These are phyloP conservation scores for Euzophera pinguis DNA, from an alignment of 2,888 invertebrate genomes.

Conservation along the genomic window DNA sequence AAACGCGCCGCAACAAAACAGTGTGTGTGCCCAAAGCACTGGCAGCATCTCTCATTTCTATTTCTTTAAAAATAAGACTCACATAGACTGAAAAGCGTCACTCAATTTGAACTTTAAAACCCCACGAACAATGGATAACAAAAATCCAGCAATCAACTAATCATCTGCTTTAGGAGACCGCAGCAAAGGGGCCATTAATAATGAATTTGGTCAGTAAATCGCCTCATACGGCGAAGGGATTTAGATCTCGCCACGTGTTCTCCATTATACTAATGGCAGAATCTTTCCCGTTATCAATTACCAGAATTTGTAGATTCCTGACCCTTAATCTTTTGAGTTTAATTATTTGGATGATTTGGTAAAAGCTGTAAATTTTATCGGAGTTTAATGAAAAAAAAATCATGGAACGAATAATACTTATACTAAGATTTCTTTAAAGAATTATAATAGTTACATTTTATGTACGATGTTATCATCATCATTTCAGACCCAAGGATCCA, in stretches of 20 bases:
- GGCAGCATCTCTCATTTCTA: too few relatives aligned
- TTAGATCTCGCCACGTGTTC: constrained; percentile 67
- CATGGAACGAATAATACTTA: too few relatives aligned
- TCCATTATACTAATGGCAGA: constrained; percentile 73
- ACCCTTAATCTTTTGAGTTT: constrained; percentile 1
- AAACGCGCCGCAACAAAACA: too few relatives aligned
- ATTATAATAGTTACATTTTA: too few relatives aligned
- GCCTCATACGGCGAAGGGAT: constrained; percentile 72
- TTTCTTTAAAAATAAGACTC: too few relatives aligned
- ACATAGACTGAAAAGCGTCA: background rate
- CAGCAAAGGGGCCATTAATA: constrained; percentile 68
- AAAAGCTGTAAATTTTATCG: background rate
- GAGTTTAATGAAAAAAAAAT: too few relatives aligned
- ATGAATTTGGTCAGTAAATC: constrained; percentile 74
- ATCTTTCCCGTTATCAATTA: constrained; percentile 42
- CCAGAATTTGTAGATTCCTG: constrained; percentile 3
- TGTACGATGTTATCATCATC: too few relatives aligned
- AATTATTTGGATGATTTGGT: constrained; percentile 10
- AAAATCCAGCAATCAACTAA: constrained; percentile 67
- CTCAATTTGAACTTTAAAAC: background rate
- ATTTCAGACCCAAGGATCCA: too few relatives aligned
- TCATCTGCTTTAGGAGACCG: constrained; percentile 57
- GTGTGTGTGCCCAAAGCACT: too few relatives aligned
- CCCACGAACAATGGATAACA: constrained; percentile 16
- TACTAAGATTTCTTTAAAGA: too few relatives aligned